phyloP scores from a whole-genome alignment of 2,113 vertebrate genomes.

The Natator depressus region DNA sequence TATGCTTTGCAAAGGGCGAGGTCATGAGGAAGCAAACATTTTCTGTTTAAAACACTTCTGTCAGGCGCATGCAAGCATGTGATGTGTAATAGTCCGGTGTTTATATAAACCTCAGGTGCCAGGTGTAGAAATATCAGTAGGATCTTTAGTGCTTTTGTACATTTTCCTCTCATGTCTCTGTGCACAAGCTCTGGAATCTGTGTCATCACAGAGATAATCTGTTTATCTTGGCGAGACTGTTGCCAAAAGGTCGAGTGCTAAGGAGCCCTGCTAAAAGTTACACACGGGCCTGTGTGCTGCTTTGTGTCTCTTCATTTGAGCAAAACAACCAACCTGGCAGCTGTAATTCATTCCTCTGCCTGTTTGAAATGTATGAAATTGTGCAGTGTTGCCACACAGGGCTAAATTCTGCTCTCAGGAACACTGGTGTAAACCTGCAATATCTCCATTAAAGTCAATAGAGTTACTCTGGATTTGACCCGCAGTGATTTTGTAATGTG shows the following conservation, averaged over 20 bases:
- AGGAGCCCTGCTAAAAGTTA: not conserved
- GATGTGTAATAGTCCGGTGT: not conserved
- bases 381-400: not conserved
- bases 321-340: not conserved
- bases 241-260: not conserved
- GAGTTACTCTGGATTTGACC: not conserved
- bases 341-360: not conserved
- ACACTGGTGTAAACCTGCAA: not conserved
- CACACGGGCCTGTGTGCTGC: not conserved
- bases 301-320: not conserved
- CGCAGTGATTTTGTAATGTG: not conserved
- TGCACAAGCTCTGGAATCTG: accelerated
- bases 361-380: not conserved
- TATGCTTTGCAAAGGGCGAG: slow-evolving; percentile 4
- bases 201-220: not conserved
- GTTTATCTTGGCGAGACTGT: not conserved
- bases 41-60: not conserved
- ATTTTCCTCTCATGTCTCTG: not conserved
- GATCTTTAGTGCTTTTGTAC: not conserved
- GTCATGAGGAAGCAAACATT: not conserved
- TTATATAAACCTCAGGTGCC: not conserved
- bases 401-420: slow-evolving; percentile 2
- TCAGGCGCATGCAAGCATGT: not conserved
- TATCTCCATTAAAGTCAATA: not conserved
- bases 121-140: not conserved